These are phyloP conservation scores for Procambarus virginalis DNA, from an alignment of 1,140 invertebrate species.

Conservation along the genomic window DNA sequence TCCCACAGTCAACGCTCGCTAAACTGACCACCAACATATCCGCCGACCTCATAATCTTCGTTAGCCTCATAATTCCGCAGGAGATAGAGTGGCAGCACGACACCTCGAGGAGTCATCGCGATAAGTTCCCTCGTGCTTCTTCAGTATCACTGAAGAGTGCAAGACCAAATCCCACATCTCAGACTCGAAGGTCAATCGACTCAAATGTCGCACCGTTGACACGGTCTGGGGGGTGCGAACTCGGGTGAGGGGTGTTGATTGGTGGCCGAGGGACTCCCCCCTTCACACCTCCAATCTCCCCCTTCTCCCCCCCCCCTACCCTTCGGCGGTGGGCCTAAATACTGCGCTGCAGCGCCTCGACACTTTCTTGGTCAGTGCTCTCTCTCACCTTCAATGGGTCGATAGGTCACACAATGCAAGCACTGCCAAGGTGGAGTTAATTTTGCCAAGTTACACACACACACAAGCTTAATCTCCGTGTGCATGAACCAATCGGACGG, in stretches of 20 bases:
- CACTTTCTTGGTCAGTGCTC: not conserved
- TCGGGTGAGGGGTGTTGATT: not conserved
- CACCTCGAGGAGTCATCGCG: not conserved
- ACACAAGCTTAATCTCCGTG: not conserved
- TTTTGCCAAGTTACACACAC: too few relatives aligned
- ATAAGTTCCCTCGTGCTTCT: not conserved
- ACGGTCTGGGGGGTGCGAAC: not conserved
- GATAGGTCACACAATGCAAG: slow-evolving; percentile 32
- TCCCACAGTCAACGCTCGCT: slow-evolving; percentile 49
- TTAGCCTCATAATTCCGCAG: slow-evolving; percentile 5
- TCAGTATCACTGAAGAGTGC: not conserved
- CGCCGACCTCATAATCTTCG: slow-evolving; percentile 37
- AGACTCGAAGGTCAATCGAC: not conserved
- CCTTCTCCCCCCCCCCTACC: too few relatives aligned
- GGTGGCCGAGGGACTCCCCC: not conserved
- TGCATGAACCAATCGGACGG: not conserved
- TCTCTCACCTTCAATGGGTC: not conserved
- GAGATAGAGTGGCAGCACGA: slow-evolving; percentile 3
- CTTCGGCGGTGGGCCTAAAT: too few relatives aligned
- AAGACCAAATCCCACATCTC: not conserved
- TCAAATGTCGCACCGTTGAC: not conserved
- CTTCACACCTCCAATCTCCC: too few relatives aligned
- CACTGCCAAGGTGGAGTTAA: slow-evolving; percentile 4
- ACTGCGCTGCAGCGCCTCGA: not conserved
- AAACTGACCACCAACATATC: slow-evolving; percentile 31